phyloP scores from a whole-genome alignment of 2,888 invertebrate species.

The Nephrotoma guestfalica region DNA sequence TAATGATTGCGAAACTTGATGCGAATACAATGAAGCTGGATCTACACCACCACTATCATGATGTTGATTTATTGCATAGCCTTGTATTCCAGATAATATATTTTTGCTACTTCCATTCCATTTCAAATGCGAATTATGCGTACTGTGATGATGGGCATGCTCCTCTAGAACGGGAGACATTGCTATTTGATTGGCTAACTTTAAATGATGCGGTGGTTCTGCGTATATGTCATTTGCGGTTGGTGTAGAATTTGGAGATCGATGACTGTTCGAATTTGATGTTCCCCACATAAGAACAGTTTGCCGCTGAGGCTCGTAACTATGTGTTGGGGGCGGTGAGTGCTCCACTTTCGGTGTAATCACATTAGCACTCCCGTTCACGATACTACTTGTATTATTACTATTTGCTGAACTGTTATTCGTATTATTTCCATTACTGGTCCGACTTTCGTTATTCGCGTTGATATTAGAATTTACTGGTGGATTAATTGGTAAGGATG shows the following conservation, averaged over 20 bases:
- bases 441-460: neutral
- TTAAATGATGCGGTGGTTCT: constrained; percentile 8
- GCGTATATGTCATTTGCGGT: constrained; percentile 28
- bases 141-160: constrained; percentile 5
- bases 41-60: constrained; percentile 8
- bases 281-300: constrained; percentile 91
- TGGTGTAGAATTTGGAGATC: constrained; percentile 27
- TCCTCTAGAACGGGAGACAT: constrained; percentile 7
- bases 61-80: constrained; percentile 13
- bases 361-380: constrained; percentile 1
- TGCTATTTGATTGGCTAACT: constrained; percentile 10
- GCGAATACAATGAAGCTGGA: constrained; percentile 7
- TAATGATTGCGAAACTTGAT: constrained; percentile 7
- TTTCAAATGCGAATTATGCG: constrained; percentile 13
- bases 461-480: constrained; percentile 10
- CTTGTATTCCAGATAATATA: constrained; percentile 12
- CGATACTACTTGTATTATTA: constrained; percentile 4
- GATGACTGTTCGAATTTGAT: constrained; percentile 33
- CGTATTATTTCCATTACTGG: constrained; percentile 4
- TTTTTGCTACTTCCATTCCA: constrained; percentile 16
- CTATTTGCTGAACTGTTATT: constrained; percentile 1
- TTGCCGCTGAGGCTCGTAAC: constrained; percentile 60
- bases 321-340: constrained; percentile 21
- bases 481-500: constrained; percentile 12
- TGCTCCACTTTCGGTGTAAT: constrained; percentile 30